Conservation (phyloP, 64 coral and sea anemone genomes). For the Cladopsammia gracilis region DNA sequence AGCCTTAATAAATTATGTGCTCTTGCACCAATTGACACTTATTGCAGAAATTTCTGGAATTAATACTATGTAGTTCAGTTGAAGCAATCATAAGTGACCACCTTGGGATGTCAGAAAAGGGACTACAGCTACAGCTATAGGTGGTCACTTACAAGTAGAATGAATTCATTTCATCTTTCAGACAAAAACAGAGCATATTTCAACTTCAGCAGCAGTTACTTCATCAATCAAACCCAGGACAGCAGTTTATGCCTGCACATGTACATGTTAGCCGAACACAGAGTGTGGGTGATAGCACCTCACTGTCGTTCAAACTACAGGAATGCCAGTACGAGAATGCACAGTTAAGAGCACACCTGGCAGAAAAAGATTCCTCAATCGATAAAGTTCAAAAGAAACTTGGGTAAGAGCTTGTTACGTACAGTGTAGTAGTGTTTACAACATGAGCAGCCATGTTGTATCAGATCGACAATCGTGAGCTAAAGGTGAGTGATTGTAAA, state of each 20-base stretch:
- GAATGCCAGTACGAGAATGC: conserved; percentile 93
- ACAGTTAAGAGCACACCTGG: conserved; percentile 74
- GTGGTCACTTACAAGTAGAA: too few species aligned
- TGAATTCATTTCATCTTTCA: conserved; percentile 2
- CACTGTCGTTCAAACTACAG: conserved; percentile 82
- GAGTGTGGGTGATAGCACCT: conserved; percentile 33
- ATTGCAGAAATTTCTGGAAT: too few species aligned
- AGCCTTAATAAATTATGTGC: too few species aligned
- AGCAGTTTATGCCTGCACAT: conserved; percentile 41
- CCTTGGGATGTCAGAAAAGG: too few species aligned
- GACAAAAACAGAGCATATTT: conserved; percentile 91
- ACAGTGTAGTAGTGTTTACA: too few species aligned
- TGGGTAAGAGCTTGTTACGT: conserved; percentile 62
- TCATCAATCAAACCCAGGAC: conserved; percentile 67
- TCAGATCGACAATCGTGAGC: too few species aligned
- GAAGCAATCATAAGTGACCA: too few species aligned
- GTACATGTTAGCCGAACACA: conserved; percentile 53
- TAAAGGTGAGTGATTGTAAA: too few species aligned
- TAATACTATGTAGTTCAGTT: too few species aligned
- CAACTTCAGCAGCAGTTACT: conserved; percentile 88
- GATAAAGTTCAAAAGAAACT: conserved; percentile 88
- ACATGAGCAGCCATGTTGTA: too few species aligned
- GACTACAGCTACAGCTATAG: too few species aligned
- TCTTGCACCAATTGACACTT: too few species aligned
- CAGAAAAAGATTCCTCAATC: conserved; percentile 86